Percentiles rank a stretch among this genome's conserved stretches.
phyloP scores from a whole-genome alignment of 2,797 vertebrate species.

The Trachurus trachurus region DNA sequence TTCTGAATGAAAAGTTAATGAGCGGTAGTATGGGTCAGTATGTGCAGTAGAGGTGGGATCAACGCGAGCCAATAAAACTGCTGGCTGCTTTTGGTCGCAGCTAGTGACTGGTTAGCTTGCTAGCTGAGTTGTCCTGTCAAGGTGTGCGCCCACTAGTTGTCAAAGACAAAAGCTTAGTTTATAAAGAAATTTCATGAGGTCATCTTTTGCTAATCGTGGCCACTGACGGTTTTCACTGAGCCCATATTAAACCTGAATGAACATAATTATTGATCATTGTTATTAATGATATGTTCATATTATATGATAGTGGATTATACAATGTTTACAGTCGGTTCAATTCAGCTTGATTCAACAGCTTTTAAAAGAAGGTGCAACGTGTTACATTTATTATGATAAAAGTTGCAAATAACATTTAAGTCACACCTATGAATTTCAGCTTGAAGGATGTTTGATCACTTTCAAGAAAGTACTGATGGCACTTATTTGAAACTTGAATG shows the following conservation, averaged over 20 bases:
- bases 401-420: neutral
- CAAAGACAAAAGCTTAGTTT: neutral
- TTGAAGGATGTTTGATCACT: too few species aligned
- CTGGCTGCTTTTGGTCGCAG: conserved; percentile 23
- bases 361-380: neutral
- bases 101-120: conserved; percentile 42
- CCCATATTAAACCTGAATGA: neutral
- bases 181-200: neutral
- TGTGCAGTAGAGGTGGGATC: conserved; percentile 31
- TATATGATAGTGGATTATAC: neutral
- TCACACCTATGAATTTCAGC: too few species aligned
- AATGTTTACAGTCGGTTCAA: neutral
- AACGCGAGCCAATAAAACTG: conserved; percentile 46
- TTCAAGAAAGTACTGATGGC: neutral
- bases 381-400: neutral
- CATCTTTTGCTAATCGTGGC: neutral
- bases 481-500: neutral
- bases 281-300: neutral
- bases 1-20: neutral
- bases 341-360: neutral
- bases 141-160: conserved; percentile 6
- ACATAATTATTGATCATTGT: neutral
- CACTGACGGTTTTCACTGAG: neutral
- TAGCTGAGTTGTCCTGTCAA: conserved; percentile 31
- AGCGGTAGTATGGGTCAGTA: conserved; percentile 19